Evolutionary conservation across 2,888 invertebrate species (phyloP).

Genomic region (Clitarchus hookeri): DNA sequence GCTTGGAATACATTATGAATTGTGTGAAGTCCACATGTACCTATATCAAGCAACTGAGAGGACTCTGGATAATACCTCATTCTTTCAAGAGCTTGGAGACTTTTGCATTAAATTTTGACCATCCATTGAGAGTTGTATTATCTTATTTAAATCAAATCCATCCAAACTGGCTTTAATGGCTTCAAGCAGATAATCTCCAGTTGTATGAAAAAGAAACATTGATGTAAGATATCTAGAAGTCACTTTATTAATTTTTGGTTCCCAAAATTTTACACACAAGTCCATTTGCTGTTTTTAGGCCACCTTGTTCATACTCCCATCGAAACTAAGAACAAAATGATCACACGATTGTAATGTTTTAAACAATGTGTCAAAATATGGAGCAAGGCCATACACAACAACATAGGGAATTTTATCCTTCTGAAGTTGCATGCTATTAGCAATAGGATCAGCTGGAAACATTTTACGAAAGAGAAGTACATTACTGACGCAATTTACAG

Average conservation of each 20-base stretch:
- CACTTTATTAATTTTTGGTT: not conserved
- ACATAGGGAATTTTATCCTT: not conserved
- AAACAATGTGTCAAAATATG: not conserved
- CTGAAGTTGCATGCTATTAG: not conserved
- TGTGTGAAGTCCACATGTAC: conserved; percentile 2
- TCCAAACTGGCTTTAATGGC: not conserved
- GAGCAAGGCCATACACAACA: not conserved
- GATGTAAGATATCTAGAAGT: not conserved
- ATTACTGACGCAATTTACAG: too few relatives aligned
- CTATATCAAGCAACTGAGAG: not conserved
- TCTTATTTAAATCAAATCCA: not conserved
- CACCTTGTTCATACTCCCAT: not conserved
- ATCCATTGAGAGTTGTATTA: not conserved
- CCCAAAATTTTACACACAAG: not conserved
- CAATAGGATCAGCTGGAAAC: not conserved
- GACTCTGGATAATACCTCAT: not conserved
- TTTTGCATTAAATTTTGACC: not conserved
- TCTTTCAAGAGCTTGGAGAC: not conserved
- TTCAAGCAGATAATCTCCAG: not conserved
- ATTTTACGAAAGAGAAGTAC: not conserved
- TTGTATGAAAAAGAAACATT: not conserved
- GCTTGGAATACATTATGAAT: not conserved
- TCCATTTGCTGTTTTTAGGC: not conserved
- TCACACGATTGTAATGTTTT: not conserved
- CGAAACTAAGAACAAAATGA: not conserved